Evolutionary conservation across 2,888 invertebrate genomes (phyloP), one percentile per base, ranked within the genome.

Genomic region (Megalurothrips usitatus): DNA sequence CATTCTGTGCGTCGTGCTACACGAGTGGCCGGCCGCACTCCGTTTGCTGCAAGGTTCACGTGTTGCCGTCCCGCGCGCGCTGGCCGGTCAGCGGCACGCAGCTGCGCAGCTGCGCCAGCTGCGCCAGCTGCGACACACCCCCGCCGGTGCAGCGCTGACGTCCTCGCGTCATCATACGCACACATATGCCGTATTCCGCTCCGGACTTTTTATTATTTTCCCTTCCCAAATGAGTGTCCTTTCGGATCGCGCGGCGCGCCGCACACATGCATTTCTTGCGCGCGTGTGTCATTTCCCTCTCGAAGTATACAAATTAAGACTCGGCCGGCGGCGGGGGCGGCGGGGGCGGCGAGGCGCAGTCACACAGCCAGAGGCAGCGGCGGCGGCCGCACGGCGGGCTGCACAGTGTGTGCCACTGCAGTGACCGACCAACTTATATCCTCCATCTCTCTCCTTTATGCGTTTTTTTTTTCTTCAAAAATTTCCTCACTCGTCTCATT

Each of bases 251-350:
- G 17, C 17, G 52, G 52, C 52, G 52, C 52, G 17, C n/a, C 34
- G 58, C 58, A n/a, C n/a, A n/a, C n/a, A n/a, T 58, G 58, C 34
- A 43, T 43, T 43, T n/a, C n/a, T n/a, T n/a, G n/a, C 34, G 34
- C 17, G 58, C n/a, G 58, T 26, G 68, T 26, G 68, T 26, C 26
- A 75, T 75, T 75, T 75, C 68, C 68, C 68, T 23, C 10, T 75
- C 23, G 68, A 75, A 75, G 68, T 75, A 75, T 75, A 75, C 68
- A 75, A 75, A 75, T 75, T 75, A 75, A 75, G 68, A 26, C 68
- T 75, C 68, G 23, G 23, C 26, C 26, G 14, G 58, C 34, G 34
- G 34, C 3, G 3, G 34, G 34, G 34, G 34, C 34, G 34, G 34
- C 3, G 34, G 58, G 12, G 17, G 58, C n/a, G 58, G 58, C 2